These are phyloP conservation scores for Hippocampus guttulatus DNA, from an alignment of 2,113 vertebrate genomes.

Conservation along the genomic window DNA sequence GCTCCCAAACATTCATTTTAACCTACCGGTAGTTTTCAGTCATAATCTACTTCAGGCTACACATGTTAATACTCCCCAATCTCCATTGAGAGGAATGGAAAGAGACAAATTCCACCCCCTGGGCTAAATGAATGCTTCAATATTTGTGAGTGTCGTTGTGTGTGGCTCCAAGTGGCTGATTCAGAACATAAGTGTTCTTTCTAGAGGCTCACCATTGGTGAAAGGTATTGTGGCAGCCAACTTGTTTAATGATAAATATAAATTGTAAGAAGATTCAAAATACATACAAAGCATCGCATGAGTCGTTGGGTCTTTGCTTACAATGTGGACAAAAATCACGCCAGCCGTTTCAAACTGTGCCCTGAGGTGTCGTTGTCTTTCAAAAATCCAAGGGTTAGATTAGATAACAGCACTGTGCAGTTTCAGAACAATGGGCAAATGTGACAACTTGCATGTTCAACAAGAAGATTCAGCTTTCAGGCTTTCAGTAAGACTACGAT, in stretches of 20 bases:
- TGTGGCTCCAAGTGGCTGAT: too few relatives aligned
- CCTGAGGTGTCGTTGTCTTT: constrained; percentile 18
- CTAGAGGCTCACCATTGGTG: too few relatives aligned
- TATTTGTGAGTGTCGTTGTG: too few relatives aligned
- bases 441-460: too few relatives aligned
- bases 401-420: constrained; percentile 12
- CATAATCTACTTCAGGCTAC: constrained; percentile 49
- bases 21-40: constrained; percentile 70
- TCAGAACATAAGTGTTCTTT: too few relatives aligned
- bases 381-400: constrained; percentile 24
- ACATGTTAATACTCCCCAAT: constrained; percentile 51
- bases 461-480: not conserved
- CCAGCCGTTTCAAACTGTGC: constrained; percentile 15
- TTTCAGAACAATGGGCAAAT: too few relatives aligned
- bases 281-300: too few relatives aligned
- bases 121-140: too few relatives aligned
- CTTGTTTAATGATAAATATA: too few relatives aligned
- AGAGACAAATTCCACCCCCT: constrained; percentile 59
- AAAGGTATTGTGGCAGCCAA: too few relatives aligned
- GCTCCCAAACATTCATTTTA: constrained; percentile 57
- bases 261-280: too few relatives aligned
- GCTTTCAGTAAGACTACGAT: not conserved
- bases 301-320: too few relatives aligned
- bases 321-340: constrained; percentile 31
- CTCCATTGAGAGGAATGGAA: constrained; percentile 44